Conservation (phyloP, 2,888 invertebrate species). For the Polydesmus complanatus region DNA sequence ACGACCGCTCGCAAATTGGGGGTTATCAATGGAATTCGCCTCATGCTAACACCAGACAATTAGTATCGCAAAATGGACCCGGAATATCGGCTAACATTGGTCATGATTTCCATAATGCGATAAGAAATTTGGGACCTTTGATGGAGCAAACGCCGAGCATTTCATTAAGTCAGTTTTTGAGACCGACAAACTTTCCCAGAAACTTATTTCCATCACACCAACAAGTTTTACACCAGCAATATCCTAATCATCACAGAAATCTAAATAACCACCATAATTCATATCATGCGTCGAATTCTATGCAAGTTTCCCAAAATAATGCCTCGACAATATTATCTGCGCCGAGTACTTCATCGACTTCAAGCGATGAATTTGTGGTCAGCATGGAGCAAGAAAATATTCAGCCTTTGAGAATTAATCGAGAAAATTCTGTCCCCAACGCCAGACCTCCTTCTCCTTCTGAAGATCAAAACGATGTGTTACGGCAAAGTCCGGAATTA, state of each 20-base stretch:
- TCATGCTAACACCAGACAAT: not conserved
- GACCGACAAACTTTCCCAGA: not conserved
- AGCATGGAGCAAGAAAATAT: constrained; percentile 1
- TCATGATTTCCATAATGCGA: constrained; percentile 14
- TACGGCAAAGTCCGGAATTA: constrained; percentile 38
- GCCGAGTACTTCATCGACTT: not conserved
- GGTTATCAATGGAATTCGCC: not conserved
- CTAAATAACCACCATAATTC: too few species aligned
- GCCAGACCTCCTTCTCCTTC: too few species aligned
- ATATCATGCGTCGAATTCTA: not conserved
- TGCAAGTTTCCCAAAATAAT: not conserved
- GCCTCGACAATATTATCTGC: not conserved
- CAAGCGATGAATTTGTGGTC: constrained; percentile 6
- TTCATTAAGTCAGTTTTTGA: not conserved
- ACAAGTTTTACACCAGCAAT: constrained; percentile 3
- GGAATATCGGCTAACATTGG: not conserved
- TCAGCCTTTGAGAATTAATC: not conserved
- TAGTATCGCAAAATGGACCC: too few species aligned
- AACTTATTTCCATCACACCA: constrained; percentile 5
- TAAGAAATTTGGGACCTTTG: constrained; percentile 14
- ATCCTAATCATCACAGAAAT: too few species aligned
- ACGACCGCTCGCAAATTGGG: not conserved
- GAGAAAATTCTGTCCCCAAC: not conserved
- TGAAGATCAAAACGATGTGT: constrained; percentile 7
- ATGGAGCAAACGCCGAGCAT: constrained; percentile 1